A percentile compares a stretch with the other conserved stretches of the same genome.
These are phyloP conservation scores for Eupleurogrammus muticus DNA, from an alignment of 2,797 vertebrate species.

Conservation along the genomic window DNA sequence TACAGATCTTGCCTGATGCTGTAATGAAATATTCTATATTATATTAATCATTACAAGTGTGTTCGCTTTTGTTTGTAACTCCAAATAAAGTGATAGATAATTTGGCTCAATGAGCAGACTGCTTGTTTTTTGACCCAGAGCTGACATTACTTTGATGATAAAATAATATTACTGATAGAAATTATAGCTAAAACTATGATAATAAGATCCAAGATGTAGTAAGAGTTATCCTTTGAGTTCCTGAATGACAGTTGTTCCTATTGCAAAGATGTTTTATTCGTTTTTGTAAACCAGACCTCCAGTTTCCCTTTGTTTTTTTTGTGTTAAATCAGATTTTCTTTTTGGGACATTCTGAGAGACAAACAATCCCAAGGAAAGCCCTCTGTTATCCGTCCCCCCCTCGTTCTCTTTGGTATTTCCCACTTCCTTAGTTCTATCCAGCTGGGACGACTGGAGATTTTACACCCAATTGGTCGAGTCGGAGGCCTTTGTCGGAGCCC, in stretches of 20 bases:
- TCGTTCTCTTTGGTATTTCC: constrained; percentile 70
- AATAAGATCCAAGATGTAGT: not conserved
- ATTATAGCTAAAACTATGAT: not conserved
- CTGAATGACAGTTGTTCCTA: not conserved
- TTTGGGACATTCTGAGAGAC: constrained; percentile 42
- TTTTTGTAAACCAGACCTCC: constrained; percentile 9
- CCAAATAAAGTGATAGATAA: not conserved
- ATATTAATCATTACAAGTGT: not conserved
- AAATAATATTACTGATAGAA: not conserved
- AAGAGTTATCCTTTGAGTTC: not conserved
- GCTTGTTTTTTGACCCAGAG: not conserved
- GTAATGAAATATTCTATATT: not conserved
- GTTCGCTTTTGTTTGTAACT: not conserved
- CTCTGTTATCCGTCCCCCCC: constrained; percentile 38
- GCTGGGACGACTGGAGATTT: constrained; percentile 91
- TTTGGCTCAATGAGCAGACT: not conserved
- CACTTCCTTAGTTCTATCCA: constrained; percentile 72
- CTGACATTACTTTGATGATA: not conserved
- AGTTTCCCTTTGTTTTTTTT: constrained; percentile 22
- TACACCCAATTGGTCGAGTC: constrained; percentile 95
- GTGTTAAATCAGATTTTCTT: constrained; percentile 21
- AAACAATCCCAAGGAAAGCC: constrained; percentile 53
- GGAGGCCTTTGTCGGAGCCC: constrained; percentile 92
- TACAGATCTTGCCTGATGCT: not conserved
- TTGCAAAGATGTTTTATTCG: not conserved